These are phyloP conservation scores for Hydrocynus forskahlii DNA, from an alignment of 2,797 vertebrate species.

Conservation along the genomic window DNA sequence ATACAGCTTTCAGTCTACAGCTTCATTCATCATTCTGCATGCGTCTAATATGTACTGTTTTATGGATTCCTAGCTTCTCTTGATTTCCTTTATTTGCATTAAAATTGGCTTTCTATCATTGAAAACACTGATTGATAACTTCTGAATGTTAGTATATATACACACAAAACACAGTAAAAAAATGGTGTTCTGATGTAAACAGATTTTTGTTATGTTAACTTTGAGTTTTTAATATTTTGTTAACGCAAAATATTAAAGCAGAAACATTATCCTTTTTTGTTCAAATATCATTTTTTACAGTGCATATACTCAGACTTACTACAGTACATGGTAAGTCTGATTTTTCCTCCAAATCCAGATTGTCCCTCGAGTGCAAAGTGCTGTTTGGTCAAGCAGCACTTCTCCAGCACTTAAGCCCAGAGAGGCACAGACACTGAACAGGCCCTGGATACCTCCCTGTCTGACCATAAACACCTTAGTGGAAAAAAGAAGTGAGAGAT, in stretches of 20 bases:
- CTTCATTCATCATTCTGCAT: no score
- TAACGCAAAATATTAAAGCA: no score
- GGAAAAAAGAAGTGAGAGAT: conserved; percentile 37
- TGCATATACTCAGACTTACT: no score
- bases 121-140: not conserved
- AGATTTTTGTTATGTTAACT: no score
- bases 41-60: not conserved
- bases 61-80: not conserved
- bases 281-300: no score
- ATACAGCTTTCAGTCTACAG: no score
- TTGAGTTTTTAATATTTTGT: no score
- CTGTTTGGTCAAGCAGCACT: not conserved
- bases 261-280: no score
- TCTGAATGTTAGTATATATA: not conserved
- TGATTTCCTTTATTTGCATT: not conserved
- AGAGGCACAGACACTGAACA: conserved; percentile 40
- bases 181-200: no score
- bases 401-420: conserved; percentile 1
- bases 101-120: not conserved
- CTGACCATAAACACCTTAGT: conserved; percentile 47
- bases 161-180: no score
- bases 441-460: conserved; percentile 35
- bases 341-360: conserved; percentile 27
- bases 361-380: not conserved
- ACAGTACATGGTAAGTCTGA: not conserved